Percentiles rank a stretch among this genome's conserved stretches.
Conservation (phyloP, 2,113 vertebrate genomes). For the Chionomys nivalis region DNA sequence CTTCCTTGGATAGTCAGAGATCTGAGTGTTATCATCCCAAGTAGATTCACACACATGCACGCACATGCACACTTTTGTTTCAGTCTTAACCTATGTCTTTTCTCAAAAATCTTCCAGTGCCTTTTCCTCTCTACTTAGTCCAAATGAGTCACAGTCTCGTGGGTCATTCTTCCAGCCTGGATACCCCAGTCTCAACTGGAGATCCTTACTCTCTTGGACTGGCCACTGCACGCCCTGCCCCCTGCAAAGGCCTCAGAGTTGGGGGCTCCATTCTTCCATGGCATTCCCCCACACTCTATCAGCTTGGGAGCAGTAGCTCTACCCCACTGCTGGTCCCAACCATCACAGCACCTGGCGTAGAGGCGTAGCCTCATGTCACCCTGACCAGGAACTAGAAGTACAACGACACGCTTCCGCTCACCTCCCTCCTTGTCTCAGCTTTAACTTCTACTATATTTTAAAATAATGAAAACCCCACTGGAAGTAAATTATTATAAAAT, state of each 20-base stretch:
- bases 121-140: background rate
- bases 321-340: background rate
- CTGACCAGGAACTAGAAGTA: too few relatives aligned
- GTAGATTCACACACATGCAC: background rate
- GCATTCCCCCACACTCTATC: background rate
- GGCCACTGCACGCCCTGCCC: background rate
- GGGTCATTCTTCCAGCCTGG: background rate
- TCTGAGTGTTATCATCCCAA: background rate
- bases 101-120: background rate
- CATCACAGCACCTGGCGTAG: background rate
- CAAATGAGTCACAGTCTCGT: background rate
- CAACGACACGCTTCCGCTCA: background rate
- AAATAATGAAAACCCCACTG: slow-evolving; percentile 23
- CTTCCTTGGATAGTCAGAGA: background rate
- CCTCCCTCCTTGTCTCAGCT: background rate
- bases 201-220: background rate
- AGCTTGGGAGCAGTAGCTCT: background rate
- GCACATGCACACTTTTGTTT: background rate
- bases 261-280: background rate
- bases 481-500: slow-evolving; percentile 23
- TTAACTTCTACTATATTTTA: slow-evolving; percentile 9
- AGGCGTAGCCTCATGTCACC: background rate
- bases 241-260: background rate
- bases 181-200: background rate
- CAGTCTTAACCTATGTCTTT: background rate